Conservation (phyloP, 2,888 invertebrate species). For the Anthrax anthrax region DNA sequence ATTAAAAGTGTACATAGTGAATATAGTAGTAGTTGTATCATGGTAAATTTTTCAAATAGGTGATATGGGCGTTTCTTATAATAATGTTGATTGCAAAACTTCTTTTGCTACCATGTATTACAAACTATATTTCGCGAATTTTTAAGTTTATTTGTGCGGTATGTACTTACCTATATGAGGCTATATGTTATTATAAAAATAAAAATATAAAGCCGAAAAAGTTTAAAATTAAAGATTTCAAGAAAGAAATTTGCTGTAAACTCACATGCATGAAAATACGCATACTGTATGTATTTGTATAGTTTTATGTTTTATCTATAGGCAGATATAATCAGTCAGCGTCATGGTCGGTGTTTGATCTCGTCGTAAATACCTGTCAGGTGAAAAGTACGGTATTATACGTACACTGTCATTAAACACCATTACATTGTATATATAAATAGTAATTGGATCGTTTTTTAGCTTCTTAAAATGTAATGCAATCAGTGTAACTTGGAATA, state of each 20-base stretch:
- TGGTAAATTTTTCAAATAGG: neutral
- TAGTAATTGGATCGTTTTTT: slow-evolving; percentile 7
- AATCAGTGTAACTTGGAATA: too few relatives aligned
- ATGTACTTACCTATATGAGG: too few relatives aligned
- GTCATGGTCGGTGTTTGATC: neutral
- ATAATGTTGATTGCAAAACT: neutral
- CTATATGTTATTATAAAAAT: too few relatives aligned
- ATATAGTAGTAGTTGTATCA: neutral
- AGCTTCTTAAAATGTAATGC: neutral
- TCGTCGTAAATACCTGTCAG: neutral
- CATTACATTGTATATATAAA: slow-evolving; percentile 33
- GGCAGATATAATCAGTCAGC: slow-evolving; percentile 1
- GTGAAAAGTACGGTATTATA: neutral
- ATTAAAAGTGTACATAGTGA: neutral
- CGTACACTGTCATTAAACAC: slow-evolving; percentile 24
- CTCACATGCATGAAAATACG: too few relatives aligned
- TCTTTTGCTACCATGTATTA: neutral
- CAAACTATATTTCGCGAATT: too few relatives aligned
- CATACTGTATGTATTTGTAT: too few relatives aligned
- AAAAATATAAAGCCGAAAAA: too few relatives aligned
- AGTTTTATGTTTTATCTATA: neutral
- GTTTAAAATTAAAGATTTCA: too few relatives aligned
- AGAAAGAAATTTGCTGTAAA: too few relatives aligned
- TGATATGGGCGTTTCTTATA: neutral
- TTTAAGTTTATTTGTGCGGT: too few relatives aligned